phyloP scores from a whole-genome alignment of 2,113 vertebrate species.

The Ailuropoda melanoleuca region DNA sequence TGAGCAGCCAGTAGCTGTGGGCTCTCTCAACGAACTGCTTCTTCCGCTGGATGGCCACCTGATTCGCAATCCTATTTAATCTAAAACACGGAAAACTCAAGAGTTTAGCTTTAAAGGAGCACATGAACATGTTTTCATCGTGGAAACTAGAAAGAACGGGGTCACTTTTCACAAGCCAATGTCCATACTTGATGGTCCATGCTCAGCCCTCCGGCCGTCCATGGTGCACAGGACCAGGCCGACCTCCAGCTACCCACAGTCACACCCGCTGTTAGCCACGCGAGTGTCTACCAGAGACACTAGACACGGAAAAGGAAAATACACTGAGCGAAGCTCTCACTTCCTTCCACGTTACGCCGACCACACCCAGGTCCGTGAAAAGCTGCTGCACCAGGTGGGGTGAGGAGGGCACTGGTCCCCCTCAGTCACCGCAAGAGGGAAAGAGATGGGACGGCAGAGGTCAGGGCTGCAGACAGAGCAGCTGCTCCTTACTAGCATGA shows the following conservation, averaged over 20 bases:
- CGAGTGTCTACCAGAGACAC: neutral
- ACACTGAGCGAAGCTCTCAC: too few relatives aligned
- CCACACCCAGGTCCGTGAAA: rapidly evolving
- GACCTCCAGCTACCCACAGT: neutral
- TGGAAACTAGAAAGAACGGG: neutral
- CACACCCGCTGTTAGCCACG: neutral
- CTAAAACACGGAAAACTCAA: conserved; percentile 85
- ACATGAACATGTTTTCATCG: neutral
- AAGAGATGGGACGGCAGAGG: too few relatives aligned
- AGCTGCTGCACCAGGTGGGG: too few relatives aligned
- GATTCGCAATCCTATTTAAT: conserved; percentile 96
- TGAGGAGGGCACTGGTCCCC: rapidly evolving
- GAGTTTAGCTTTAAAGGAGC: conserved; percentile 75
- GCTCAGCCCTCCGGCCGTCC: neutral
- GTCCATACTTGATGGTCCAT: too few relatives aligned
- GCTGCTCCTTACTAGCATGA: too few relatives aligned
- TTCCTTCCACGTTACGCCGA: rapidly evolving
- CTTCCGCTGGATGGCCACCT: conserved; percentile 97
- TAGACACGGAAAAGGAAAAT: neutral
- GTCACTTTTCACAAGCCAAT: neutral
- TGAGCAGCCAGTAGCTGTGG: conserved; percentile 97
- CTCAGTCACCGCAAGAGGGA: neutral
- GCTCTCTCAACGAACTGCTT: conserved; percentile 95
- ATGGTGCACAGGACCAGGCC: neutral
- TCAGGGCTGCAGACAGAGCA: too few relatives aligned